Evolutionary conservation across 2,888 invertebrate species (phyloP).

Genomic region (Pharmacophagus antenor): DNA sequence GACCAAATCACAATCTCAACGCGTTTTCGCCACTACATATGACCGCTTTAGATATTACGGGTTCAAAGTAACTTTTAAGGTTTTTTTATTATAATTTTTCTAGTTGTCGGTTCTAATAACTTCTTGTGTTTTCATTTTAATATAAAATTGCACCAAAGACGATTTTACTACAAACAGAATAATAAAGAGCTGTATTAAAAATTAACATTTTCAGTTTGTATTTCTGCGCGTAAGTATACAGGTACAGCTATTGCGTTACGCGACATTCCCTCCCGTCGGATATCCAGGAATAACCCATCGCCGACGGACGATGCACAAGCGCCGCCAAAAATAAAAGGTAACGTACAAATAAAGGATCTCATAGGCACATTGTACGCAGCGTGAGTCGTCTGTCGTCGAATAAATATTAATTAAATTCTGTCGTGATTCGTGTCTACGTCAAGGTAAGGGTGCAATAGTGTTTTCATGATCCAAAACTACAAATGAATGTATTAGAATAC

Average conservation of each 20-base stretch:
- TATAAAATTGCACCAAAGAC: background rate
- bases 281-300: constrained; percentile 38
- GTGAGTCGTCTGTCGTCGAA: constrained; percentile 24
- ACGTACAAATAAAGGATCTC: constrained; percentile 26
- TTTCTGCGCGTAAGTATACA: background rate
- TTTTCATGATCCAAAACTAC: too few relatives aligned
- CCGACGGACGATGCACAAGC: constrained; percentile 38
- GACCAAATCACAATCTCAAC: too few relatives aligned
- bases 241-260: constrained; percentile 6
- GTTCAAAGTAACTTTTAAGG: too few relatives aligned
- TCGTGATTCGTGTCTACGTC: constrained; percentile 5
- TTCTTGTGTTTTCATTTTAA: too few relatives aligned
- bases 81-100: too few relatives aligned
- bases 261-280: constrained; percentile 40
- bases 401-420: constrained; percentile 22
- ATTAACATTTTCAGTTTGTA: background rate
- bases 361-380: constrained; percentile 34
- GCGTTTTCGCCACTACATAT: too few relatives aligned
- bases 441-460: background rate
- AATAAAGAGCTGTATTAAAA: background rate
- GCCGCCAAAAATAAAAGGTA: constrained; percentile 35
- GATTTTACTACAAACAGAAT: background rate
- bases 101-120: background rate
- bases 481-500: too few relatives aligned
- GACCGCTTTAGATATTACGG: too few relatives aligned